phyloP scores from a whole-genome alignment of 1,140 invertebrate species.

The Araneus ventricosus region DNA sequence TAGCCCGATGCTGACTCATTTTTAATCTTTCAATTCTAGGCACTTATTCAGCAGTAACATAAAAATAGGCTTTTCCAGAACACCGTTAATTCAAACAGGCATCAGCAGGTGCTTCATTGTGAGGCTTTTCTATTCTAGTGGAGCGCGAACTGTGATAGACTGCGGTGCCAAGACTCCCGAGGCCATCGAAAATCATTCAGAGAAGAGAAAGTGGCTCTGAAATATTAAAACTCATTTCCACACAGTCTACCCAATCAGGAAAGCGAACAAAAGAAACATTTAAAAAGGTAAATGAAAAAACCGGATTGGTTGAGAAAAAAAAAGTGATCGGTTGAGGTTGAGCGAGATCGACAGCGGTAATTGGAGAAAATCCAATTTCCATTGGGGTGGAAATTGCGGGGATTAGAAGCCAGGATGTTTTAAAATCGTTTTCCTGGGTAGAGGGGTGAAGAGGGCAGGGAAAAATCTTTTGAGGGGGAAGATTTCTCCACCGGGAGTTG shows the following conservation, averaged over 20 bases:
- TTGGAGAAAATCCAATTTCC: conserved; percentile 48
- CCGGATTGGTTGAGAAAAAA: background rate
- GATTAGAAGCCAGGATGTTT: conserved; percentile 7
- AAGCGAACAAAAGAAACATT: conserved; percentile 8
- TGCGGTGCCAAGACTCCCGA: background rate
- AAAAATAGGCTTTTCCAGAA: background rate
- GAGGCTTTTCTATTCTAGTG: background rate
- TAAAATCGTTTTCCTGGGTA: background rate
- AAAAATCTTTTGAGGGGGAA: background rate
- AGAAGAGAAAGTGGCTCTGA: background rate
- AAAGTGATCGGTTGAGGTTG: background rate
- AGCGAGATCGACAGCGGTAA: conserved; percentile 26
- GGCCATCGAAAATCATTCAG: conserved; percentile 4
- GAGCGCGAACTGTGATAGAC: background rate
- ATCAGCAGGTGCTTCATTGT: background rate
- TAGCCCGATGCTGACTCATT: background rate
- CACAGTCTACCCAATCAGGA: background rate
- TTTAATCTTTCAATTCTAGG: background rate
- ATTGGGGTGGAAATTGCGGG: conserved; percentile 32
- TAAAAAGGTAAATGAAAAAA: background rate
- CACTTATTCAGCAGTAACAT: background rate
- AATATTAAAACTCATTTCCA: conserved; percentile 17
- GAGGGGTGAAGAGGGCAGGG: no score
- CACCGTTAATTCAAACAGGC: background rate
- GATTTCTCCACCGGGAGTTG: background rate